Evolutionary conservation across 1,140 invertebrate genomes (phyloP), one percentile per base, ranked within the genome.

Genomic region (Brachionus asplanchnoidis): DNA sequence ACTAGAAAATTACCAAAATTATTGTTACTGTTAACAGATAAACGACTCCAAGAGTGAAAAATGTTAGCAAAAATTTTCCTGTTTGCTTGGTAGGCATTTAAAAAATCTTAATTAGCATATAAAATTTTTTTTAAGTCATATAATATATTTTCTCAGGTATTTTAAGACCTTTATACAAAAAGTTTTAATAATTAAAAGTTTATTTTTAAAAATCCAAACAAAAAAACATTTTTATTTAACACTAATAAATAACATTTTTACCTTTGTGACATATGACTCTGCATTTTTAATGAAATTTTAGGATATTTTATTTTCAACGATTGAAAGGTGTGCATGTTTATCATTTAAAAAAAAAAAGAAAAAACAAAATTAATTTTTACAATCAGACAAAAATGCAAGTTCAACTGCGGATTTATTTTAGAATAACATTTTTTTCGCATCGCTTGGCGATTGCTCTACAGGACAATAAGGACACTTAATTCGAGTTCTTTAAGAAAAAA

Each of bases 391-490:
- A 84, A 73, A n/a, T 36, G 14, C 50, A 68, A 12, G 28, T 11
- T 12, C 50, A 70, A 42, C 46, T 42, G 26, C 26, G 28, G 28
- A 26, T 28, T 70, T 66, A n/a, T 14, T 70, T 84, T 60, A 84
- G 53, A 84, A 84, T 70, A 84, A 46, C 40, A 84, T 36, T 84
- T 84, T 68, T 20, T 44, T 73, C 7, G 84, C 84, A 60, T 84
- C 70, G 7, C 20, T 17, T 7, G 84, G 84, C 8, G 44, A 42
- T 78, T 75, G 66, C 28, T 84, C 84, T 12, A 75, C 20, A 2
- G 84, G 84, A 66, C 84, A 84, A 84, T 84, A 84, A 20, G 84
- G 84, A 75, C 84, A 84, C 36, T 84, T 84, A 6, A 84, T 26
- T 26, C 60, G 36, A 70, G 20, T 84, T 20, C 78, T 60, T 56